Conservation (phyloP, 2,888 invertebrate species). For the Incurvaria masculella region DNA sequence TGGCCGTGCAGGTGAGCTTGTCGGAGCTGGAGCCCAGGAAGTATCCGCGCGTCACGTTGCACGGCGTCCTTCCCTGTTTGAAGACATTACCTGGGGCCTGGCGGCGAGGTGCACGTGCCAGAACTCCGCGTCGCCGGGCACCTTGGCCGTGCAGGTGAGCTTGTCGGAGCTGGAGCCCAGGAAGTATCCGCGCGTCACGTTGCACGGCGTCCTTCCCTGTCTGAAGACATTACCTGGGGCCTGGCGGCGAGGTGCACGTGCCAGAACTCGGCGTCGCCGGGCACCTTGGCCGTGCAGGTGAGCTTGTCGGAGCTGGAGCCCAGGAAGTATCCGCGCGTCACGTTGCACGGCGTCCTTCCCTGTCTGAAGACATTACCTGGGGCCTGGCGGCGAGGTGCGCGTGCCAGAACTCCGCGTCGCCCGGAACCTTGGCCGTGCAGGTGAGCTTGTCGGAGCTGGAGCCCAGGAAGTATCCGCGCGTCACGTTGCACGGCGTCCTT, state of each 20-base stretch:
- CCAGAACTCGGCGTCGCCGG: slow-evolving; percentile 89
- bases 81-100: slow-evolving; percentile 90
- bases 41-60: slow-evolving; percentile 86
- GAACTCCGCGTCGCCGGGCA: slow-evolving; percentile 81
- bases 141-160: slow-evolving; percentile 89
- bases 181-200: slow-evolving; percentile 88
- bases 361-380: too few relatives aligned
- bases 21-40: slow-evolving; percentile 90
- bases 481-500: slow-evolving; percentile 87
- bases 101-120: slow-evolving; percentile 96
- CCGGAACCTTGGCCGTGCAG: slow-evolving; percentile 89
- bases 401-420: slow-evolving; percentile 88
- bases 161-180: slow-evolving; percentile 90
- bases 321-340: slow-evolving; percentile 87
- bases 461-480: slow-evolving; percentile 88
- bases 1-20: slow-evolving; percentile 90
- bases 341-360: slow-evolving; percentile 88
- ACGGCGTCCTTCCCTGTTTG: too few relatives aligned
- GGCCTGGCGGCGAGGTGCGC: slow-evolving; percentile 94
- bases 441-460: slow-evolving; percentile 88
- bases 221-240: too few relatives aligned
- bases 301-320: slow-evolving; percentile 90
- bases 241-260: slow-evolving; percentile 92
- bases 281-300: slow-evolving; percentile 89
- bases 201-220: too few relatives aligned